These are phyloP conservation scores for Aleiodes leptofemur DNA, from an alignment of 2,888 invertebrate genomes.

Conservation along the genomic window DNA sequence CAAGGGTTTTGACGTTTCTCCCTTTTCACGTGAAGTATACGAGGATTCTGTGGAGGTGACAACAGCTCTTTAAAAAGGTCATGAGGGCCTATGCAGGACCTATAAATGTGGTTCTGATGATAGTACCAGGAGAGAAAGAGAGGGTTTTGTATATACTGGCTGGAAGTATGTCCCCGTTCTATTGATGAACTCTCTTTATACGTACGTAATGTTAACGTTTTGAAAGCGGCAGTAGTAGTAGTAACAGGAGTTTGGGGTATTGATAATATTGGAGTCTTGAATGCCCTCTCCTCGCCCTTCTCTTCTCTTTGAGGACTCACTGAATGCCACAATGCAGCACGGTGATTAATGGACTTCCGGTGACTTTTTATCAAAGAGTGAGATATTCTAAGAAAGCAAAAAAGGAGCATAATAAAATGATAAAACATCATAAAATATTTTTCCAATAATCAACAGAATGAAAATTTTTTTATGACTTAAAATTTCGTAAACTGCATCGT, in stretches of 20 bases:
- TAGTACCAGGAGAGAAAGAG: constrained; percentile 30
- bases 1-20: not conserved
- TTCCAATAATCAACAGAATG: not conserved
- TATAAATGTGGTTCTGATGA: constrained; percentile 40
- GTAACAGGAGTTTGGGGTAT: constrained; percentile 46
- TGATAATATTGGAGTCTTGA: constrained; percentile 62
- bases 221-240: constrained; percentile 54
- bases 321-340: constrained; percentile 55
- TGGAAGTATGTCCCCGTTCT: constrained; percentile 47
- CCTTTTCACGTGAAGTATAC: not conserved
- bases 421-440: not conserved
- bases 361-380: constrained; percentile 57
- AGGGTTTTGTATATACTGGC: constrained; percentile 57
- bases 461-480: not conserved
- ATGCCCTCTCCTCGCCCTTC: constrained; percentile 47
- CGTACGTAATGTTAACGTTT: constrained; percentile 48
- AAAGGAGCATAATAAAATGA: constrained; percentile 5
- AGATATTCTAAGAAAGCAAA: constrained; percentile 54
- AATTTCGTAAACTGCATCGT: not conserved
- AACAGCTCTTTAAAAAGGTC: constrained; percentile 54
- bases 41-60: constrained; percentile 38
- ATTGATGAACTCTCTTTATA: constrained; percentile 64
- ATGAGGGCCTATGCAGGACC: constrained; percentile 47
- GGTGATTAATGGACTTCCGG: constrained; percentile 60
- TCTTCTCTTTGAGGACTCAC: constrained; percentile 29